Evolutionary conservation across 2,888 invertebrate genomes (phyloP), one percentile per base, ranked within the genome.

Genomic region (Temnothorax rugatulus): DNA sequence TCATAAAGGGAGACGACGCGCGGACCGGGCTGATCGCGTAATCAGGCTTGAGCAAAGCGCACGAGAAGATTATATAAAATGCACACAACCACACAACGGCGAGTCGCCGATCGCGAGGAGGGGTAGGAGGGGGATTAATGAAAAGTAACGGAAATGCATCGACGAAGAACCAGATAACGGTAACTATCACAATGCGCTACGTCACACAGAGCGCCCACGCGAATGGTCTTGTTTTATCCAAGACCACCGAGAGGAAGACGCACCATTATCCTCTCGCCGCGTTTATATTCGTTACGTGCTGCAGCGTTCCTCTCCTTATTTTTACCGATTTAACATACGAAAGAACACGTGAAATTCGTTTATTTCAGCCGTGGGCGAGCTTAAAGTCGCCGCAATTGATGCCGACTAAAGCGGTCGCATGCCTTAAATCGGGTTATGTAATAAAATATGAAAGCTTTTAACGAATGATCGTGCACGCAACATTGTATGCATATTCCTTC

Each of bases 21-120:
- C 41, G 29, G 38, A 21, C 15, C 52, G 64, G 44, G 15, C 57
- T 66, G 59, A 68, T 81, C 83, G 81, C 83, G 83, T 79, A 83
- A 83, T 77, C 82, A 66, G 34, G 66, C 82, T 52, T 66, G 81
- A 83, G 54, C 76, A 25, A 21, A 9, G 77, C 61, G 11, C 44
- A 66, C 47, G 77, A 13, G 41, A 50, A 44, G 79, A 82, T 82
- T 63, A 82, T 82, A 82, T 63, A 77, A 81, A 83, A 63, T n/a
- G 34, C 41, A 50, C 47, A 61, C 41, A 68, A 50, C 59, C 41
- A 50, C 47, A 61, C 41, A 68, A 50, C 59, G 41, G 15, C 41
- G n/a, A 50, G 54, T 69, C 61, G 21, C 47, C 41, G 66, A 44
- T 44, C 4, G 25, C 15, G 47, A 21, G 2, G 64, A 13, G 44